Base-by-base conservation (phyloP, 1,140 invertebrate species). In the Ceratina japonica region DNA sequence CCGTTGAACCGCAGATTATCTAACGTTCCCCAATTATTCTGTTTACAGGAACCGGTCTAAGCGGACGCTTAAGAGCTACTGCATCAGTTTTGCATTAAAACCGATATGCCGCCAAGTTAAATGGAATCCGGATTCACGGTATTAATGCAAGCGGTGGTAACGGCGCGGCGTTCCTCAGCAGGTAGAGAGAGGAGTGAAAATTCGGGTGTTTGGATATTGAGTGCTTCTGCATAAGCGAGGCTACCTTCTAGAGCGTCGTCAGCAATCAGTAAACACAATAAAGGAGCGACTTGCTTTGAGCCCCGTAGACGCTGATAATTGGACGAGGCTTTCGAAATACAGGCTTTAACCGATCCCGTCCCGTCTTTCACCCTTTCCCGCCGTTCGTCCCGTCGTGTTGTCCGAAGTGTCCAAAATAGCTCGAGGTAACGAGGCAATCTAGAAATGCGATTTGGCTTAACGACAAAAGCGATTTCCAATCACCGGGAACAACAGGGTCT, bases 401-500 rank as follows among this genome's bases (percentile, higher is more conserved):
- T 69, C 83, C 79, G 77, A 83, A 78, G 81, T 86, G 84, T 86
- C 75, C 77, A 72, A 74, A 76, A 83, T 86, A 81, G 78, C 78
- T 79, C 68, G 73, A 79, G 72, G 75, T 86, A 86, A 86, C 84
- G 84, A 86, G 81, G 81, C 81, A 86, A 86, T 86, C 81, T 83
- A 81, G 85, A 75, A 86, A 81, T 74, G 78, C 85, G 84, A 86
- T 86, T 86, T 86, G 75, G 85, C 78, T 86, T 86, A 86, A 83
- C 84, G 81, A 86, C 81, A 83, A 86, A 78, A 86, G 81, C 84
- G 85, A 83, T 81, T 86, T 86, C 84, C 84, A 86, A 86, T 86
- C 85, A 85, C 62, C 59, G 61, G 59, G 78, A 85, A 86, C 81
- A 86, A 86, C 81, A 81, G 76, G 68, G 22, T 49, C 58, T 51